phyloP scores from a whole-genome alignment of 2,113 vertebrate genomes.

The Suncus etruscus region DNA sequence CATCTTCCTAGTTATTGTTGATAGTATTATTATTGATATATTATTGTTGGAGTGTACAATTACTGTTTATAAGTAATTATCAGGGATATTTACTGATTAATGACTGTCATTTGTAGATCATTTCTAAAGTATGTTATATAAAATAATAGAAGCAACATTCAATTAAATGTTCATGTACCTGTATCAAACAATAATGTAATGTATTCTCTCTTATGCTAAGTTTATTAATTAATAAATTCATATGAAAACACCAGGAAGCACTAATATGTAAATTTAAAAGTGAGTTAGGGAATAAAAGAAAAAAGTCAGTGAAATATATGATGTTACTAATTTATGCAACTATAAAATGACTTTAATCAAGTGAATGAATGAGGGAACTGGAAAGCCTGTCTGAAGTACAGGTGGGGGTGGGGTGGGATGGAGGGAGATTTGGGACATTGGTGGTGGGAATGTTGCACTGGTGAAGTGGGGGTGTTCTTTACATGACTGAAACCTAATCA shows the following conservation, averaged over 20 bases:
- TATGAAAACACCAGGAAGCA: neutral
- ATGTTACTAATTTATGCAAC: no score
- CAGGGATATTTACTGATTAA: no score
- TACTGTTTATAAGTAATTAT: no score
- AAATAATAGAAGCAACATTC: neutral
- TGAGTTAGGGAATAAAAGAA: neutral
- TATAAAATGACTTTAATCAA: neutral
- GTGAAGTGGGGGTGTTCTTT: no score
- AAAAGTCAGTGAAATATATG: neutral
- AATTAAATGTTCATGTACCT: neutral
- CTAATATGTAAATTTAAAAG: neutral
- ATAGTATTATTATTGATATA: neutral
- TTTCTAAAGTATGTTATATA: neutral
- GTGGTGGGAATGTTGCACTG: no score
- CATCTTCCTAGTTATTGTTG: neutral
- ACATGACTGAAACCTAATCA: no score
- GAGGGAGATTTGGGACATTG: no score
- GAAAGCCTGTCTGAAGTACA: no score
- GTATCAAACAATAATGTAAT: neutral
- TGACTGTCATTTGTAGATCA: neutral
- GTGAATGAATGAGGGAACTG: no score
- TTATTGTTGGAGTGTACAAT: no score
- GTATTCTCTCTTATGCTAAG: neutral
- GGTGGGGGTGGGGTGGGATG: no score
- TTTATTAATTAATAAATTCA: neutral